Evolutionary conservation across 2,888 invertebrate species (phyloP).

Genomic region (Andrena hattorfiana): DNA sequence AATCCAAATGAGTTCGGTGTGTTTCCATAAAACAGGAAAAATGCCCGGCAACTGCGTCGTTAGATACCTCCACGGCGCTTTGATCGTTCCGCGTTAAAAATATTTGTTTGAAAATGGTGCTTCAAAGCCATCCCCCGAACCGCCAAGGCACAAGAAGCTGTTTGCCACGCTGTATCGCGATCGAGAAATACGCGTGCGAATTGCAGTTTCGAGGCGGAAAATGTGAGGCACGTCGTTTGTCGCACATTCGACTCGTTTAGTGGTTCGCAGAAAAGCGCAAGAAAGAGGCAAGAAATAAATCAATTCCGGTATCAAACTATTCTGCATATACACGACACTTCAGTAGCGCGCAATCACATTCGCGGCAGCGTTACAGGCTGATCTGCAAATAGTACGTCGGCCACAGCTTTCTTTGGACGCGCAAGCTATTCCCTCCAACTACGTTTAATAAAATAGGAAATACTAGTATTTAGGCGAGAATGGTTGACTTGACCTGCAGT

Average conservation of each 20-base stretch:
- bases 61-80: slow-evolving; percentile 20
- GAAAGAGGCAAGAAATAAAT: no score
- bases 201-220: background rate
- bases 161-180: background rate
- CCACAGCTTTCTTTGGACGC: background rate
- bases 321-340: background rate
- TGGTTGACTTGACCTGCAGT: background rate
- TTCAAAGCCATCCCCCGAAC: background rate
- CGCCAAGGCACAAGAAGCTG: background rate
- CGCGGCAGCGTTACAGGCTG: background rate
- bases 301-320: background rate
- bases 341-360: background rate
- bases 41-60: slow-evolving; percentile 30
- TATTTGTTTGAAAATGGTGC: background rate
- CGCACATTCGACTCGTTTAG: background rate
- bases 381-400: background rate
- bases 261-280: background rate
- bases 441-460: slow-evolving; percentile 12
- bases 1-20: slow-evolving; percentile 58
- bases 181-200: background rate
- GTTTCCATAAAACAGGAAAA: slow-evolving; percentile 53
- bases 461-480: slow-evolving; percentile 1
- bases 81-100: slow-evolving; percentile 26
- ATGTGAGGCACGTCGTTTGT: background rate
- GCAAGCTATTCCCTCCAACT: background rate